A percentile compares a stretch with the other conserved stretches of the same genome.
Evolutionary conservation across 2,113 vertebrate species (phyloP).

Genomic region (Tachysurus vachellii): DNA sequence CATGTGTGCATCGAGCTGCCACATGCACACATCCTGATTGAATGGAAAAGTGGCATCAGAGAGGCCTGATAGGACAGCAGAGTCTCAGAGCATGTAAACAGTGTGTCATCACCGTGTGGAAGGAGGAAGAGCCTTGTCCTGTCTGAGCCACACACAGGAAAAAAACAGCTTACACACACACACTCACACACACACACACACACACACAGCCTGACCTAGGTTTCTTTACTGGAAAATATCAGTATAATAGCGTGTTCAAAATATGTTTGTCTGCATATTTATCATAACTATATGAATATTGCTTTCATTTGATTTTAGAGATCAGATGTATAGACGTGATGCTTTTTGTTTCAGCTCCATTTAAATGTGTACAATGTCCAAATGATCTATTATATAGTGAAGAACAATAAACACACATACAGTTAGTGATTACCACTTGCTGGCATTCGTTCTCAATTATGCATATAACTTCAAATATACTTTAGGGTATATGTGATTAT

Average conservation of each 20-base stretch:
- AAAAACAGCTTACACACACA: conserved; percentile 28
- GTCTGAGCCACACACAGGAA: conserved; percentile 55
- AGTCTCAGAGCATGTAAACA: conserved; percentile 73
- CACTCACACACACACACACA: conserved; percentile 16
- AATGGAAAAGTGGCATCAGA: conserved; percentile 72
- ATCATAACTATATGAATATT: neutral
- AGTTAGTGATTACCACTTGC: conserved; percentile 7
- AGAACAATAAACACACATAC: neutral
- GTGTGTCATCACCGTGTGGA: conserved; percentile 67
- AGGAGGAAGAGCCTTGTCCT: conserved; percentile 60
- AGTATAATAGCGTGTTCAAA: neutral
- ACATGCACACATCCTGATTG: conserved; percentile 59
- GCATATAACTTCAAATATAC: neutral
- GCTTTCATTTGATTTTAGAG: neutral
- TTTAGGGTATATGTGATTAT: conserved; percentile 44
- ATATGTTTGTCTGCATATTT: neutral
- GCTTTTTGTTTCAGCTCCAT: neutral
- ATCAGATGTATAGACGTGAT: neutral
- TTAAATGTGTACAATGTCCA: neutral
- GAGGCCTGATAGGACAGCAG: conserved; percentile 62
- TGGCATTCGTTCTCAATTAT: conserved; percentile 11
- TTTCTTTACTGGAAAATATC: conserved; percentile 38
- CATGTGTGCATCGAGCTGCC: conserved; percentile 53
- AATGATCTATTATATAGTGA: neutral
- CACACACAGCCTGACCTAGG: conserved; percentile 51